Percentiles rank a stretch among this genome's conserved stretches.
Evolutionary conservation across 2,888 invertebrate genomes (phyloP).

Genomic region (Spodoptera picta): DNA sequence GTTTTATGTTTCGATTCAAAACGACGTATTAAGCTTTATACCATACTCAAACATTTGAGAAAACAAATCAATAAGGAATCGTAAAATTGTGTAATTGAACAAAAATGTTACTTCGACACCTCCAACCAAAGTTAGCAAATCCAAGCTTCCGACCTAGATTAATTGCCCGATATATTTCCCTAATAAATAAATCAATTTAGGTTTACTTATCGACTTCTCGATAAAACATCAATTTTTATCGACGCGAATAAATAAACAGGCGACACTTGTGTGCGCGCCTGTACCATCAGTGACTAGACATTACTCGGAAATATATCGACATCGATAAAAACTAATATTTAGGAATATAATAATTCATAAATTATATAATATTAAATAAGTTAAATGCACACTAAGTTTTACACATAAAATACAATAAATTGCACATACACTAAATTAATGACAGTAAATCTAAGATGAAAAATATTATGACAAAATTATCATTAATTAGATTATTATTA

Average conservation of each 20-base stretch:
- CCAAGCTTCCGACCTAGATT: constrained; percentile 61
- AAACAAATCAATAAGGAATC: constrained; percentile 47
- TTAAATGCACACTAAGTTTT: constrained; percentile 78
- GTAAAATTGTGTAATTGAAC: constrained; percentile 44
- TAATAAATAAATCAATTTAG: constrained; percentile 86
- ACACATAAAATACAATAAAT: constrained; percentile 83
- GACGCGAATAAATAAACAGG: constrained; percentile 35
- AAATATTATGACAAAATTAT: constrained; percentile 75
- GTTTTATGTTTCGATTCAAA: constrained; percentile 85
- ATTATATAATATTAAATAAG: constrained; percentile 71
- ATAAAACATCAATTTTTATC: constrained; percentile 47
- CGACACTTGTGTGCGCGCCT: constrained; percentile 25
- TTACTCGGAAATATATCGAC: constrained; percentile 29
- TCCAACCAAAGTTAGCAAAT: constrained; percentile 57
- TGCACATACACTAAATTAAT: constrained; percentile 85
- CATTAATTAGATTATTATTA: constrained; percentile 71
- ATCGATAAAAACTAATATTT: constrained; percentile 51
- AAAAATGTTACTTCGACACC: constrained; percentile 26
- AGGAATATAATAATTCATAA: constrained; percentile 63
- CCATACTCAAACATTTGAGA: constrained; percentile 49
- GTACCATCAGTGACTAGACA: constrained; percentile 48
- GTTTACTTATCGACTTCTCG: constrained; percentile 53
- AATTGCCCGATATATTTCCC: constrained; percentile 79
- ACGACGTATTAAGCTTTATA: constrained; percentile 64
- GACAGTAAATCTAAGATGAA: constrained; percentile 78